phyloP scores from a whole-genome alignment of 2,888 invertebrate genomes.

The Drosophila cracens region DNA sequence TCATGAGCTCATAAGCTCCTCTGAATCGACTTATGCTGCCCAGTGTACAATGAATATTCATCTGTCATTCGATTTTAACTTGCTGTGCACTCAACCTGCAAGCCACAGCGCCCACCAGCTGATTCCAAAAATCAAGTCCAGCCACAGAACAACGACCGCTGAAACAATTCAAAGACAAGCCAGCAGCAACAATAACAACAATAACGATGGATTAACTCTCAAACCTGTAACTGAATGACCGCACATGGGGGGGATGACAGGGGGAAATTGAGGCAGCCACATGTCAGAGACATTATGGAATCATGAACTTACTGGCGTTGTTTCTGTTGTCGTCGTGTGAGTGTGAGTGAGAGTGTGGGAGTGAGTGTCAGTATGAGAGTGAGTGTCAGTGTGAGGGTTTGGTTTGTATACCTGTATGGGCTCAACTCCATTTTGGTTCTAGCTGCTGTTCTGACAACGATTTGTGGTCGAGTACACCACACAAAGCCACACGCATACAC shows the following conservation, averaged over 20 bases:
- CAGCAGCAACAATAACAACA: conserved; percentile 32
- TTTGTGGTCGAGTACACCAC: conserved; percentile 50
- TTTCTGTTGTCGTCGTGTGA: conserved; percentile 33
- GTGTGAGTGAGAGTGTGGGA: background rate
- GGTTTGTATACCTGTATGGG: conserved; percentile 34
- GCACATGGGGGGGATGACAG: conserved; percentile 37
- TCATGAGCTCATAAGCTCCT: background rate
- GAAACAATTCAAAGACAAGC: conserved; percentile 67
- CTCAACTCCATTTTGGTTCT: conserved; percentile 55
- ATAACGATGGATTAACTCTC: conserved; percentile 59
- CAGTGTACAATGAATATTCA: background rate
- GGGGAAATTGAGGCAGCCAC: conserved; percentile 38
- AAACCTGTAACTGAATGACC: conserved; percentile 66
- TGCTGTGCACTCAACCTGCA: background rate
- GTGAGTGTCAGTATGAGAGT: background rate
- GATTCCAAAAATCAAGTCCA: conserved; percentile 46
- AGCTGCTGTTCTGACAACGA: conserved; percentile 53
- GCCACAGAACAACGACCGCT: conserved; percentile 56
- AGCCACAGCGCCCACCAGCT: background rate
- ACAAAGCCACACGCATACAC: conserved; percentile 9
- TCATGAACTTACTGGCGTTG: conserved; percentile 65
- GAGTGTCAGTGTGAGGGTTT: background rate
- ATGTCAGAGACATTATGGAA: conserved; percentile 75
- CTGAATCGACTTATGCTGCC: background rate
- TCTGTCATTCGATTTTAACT: background rate